Conservation (phyloP, 2,797 vertebrate genomes). For the Chiropotes sagulatus region DNA sequence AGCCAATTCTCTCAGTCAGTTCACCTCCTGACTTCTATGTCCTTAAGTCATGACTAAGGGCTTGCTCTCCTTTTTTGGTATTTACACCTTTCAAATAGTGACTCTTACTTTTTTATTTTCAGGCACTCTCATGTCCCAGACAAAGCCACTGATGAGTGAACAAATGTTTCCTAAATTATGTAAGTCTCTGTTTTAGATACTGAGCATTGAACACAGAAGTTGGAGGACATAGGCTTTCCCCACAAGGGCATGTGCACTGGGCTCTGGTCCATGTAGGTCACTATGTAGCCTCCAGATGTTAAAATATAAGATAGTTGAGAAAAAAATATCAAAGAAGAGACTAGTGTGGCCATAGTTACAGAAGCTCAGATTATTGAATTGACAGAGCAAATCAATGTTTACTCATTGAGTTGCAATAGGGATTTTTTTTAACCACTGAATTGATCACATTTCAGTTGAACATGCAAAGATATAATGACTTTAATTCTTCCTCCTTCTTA, state of each 20-base stretch:
- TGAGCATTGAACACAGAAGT: not conserved
- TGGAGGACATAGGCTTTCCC: not conserved
- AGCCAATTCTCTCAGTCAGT: not conserved
- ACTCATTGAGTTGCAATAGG: not conserved
- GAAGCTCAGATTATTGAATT: not conserved
- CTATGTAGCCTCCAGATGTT: not conserved
- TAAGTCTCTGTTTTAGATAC: not conserved
- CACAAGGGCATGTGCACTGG: not conserved
- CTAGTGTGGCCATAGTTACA: not conserved
- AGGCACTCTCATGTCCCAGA: not conserved
- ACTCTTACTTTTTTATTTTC: not conserved
- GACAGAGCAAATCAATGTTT: not conserved
- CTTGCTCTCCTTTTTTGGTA: not conserved
- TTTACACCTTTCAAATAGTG: not conserved
- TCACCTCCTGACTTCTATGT: not conserved
- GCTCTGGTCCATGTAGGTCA: not conserved
- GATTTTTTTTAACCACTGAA: not conserved
- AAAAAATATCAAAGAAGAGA: not conserved
- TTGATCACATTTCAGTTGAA: not conserved
- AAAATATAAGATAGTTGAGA: not conserved
- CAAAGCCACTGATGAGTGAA: not conserved
- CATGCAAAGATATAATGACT: not conserved
- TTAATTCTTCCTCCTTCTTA: slow-evolving; percentile 14
- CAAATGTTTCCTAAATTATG: not conserved
- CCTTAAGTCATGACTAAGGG: not conserved